phyloP scores from a whole-genome alignment of 1,140 invertebrate genomes.

The Dryas iulia region DNA sequence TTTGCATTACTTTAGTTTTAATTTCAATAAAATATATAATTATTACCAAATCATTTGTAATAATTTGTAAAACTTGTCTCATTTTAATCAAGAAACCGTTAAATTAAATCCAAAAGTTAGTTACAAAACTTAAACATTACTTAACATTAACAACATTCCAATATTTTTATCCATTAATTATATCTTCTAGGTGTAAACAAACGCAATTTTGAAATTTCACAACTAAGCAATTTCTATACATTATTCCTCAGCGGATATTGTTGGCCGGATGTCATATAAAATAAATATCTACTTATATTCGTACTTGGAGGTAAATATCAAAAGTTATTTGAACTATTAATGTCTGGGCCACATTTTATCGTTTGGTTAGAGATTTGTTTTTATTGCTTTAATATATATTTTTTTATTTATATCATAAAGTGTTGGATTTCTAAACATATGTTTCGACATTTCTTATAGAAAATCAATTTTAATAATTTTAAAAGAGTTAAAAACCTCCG shows the following conservation, averaged over 20 bases:
- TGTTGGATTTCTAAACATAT: not conserved
- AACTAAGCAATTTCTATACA: not conserved
- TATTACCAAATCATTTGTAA: not conserved
- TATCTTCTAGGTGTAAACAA: not conserved
- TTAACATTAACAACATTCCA: not conserved
- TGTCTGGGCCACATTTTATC: not conserved
- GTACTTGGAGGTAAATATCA: not conserved
- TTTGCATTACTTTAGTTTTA: no score
- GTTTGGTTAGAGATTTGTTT: not conserved
- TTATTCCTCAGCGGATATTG: not conserved
- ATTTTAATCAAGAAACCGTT: not conserved
- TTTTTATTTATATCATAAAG: not conserved
- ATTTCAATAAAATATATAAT: no score
- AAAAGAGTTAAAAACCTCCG: no score
- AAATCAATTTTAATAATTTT: not conserved
- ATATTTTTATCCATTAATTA: not conserved
- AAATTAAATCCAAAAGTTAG: not conserved
- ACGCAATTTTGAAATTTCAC: not conserved
- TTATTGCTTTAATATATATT: not conserved
- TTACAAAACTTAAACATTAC: not conserved
- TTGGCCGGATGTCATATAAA: slow-evolving; percentile 3
- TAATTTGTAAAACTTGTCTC: not conserved
- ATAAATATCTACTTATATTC: not conserved
- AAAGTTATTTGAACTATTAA: not conserved
- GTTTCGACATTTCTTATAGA: not conserved